These are phyloP conservation scores for Diachasma alloeum DNA, from an alignment of 1,140 invertebrate genomes.

Conservation along the genomic window DNA sequence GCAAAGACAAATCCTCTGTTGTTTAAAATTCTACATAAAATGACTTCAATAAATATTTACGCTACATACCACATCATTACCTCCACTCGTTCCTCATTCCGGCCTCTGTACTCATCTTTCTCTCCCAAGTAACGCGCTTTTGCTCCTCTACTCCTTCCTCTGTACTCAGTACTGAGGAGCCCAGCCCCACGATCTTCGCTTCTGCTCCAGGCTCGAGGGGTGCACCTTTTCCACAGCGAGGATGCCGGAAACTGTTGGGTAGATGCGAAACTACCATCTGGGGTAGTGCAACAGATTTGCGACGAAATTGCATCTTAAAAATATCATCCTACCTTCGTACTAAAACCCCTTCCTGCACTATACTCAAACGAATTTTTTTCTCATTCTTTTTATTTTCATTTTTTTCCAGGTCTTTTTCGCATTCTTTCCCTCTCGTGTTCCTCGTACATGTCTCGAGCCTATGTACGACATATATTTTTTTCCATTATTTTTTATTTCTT, in stretches of 20 bases:
- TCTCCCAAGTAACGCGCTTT: not conserved
- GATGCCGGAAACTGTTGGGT: constrained; percentile 29
- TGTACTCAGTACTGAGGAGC: not conserved
- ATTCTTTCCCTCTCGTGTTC: too few relatives aligned
- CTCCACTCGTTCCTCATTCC: not conserved
- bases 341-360: not conserved
- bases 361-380: not conserved
- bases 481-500: too few relatives aligned
- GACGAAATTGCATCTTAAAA: constrained; percentile 61
- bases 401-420: not conserved
- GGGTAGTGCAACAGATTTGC: constrained; percentile 52
- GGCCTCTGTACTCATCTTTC: not conserved
- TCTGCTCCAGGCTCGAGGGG: not conserved
- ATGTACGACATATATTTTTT: too few relatives aligned
- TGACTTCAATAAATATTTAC: too few relatives aligned
- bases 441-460: too few relatives aligned
- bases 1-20: too few relatives aligned
- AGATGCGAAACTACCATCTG: constrained; percentile 42
- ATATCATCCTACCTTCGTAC: constrained; percentile 49
- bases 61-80: not conserved
- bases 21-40: too few relatives aligned
- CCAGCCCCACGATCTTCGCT: not conserved
- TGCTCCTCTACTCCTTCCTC: constrained; percentile 24
- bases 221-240: constrained; percentile 24
- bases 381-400: not conserved